phyloP scores from a whole-genome alignment of 2,113 vertebrate species.

The Panurus biarmicus region DNA sequence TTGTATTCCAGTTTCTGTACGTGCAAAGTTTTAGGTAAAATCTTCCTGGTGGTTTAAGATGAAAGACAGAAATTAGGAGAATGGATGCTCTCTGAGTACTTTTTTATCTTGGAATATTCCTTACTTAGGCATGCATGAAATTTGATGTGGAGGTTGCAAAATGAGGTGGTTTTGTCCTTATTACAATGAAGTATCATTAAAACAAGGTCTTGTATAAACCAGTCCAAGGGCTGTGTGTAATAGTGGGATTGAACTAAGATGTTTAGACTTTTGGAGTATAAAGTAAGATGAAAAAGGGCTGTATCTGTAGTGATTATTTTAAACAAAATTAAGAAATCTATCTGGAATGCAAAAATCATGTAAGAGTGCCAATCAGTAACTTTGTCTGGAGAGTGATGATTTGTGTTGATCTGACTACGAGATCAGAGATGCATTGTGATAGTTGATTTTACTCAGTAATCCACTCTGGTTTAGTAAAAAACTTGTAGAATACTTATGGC shows the following conservation, averaged over 20 bases:
- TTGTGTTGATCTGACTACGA: not conserved
- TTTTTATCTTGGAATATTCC: not conserved
- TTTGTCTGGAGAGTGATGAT: not conserved
- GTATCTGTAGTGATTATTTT: not conserved
- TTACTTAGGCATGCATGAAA: not conserved
- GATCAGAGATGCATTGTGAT: not conserved
- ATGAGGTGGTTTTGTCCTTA: not conserved
- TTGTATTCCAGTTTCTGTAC: not conserved
- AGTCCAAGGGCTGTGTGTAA: not conserved
- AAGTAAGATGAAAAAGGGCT: not conserved
- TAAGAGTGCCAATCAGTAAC: not conserved
- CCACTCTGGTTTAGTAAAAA: not conserved
- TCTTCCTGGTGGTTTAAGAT: not conserved
- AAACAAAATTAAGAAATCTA: not conserved
- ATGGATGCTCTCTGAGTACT: not conserved
- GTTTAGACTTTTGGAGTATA: not conserved
- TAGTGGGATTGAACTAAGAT: not conserved
- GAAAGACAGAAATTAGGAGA: not conserved
- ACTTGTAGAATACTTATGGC: not conserved
- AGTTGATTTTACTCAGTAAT: not conserved
- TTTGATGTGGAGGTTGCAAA: not conserved
- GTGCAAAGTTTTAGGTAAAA: not conserved
- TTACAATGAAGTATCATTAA: not conserved
- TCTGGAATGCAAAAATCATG: not conserved
- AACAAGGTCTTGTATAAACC: not conserved